phyloP scores from a whole-genome alignment of 2,888 invertebrate species.

The Phyto melanocephala region DNA sequence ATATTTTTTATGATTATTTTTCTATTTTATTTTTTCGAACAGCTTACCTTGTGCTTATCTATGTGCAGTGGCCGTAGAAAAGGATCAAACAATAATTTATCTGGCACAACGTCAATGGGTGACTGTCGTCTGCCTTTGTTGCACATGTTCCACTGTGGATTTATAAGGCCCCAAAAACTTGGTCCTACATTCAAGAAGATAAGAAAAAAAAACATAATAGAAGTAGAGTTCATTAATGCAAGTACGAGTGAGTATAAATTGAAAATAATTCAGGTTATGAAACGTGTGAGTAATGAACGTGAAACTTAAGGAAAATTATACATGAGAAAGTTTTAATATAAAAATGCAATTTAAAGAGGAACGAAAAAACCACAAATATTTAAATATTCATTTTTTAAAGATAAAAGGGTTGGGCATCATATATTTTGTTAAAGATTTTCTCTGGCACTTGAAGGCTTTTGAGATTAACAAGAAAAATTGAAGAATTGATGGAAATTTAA shows the following conservation, averaged over 20 bases:
- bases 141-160: conserved; percentile 99
- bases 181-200: conserved; percentile 85
- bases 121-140: conserved; percentile 97
- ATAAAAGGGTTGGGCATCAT: too few species aligned
- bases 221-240: background rate
- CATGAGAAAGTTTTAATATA: too few species aligned
- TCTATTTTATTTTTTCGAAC: background rate
- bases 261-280: background rate
- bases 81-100: conserved; percentile 96
- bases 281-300: background rate
- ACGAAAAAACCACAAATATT: too few species aligned
- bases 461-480: too few species aligned
- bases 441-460: too few species aligned
- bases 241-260: background rate
- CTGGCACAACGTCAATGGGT: conserved; percentile 97
- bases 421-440: too few species aligned
- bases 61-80: conserved; percentile 93
- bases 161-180: conserved; percentile 98
- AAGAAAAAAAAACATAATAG: background rate
- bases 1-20: conserved; percentile 8
- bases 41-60: conserved; percentile 93
- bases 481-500: too few species aligned
- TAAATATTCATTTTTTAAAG: too few species aligned
- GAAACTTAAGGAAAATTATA: too few species aligned
- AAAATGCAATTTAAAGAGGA: too few species aligned